Base-by-base conservation (phyloP, 2,797 vertebrate species). In the Perodicticus potto region DNA sequence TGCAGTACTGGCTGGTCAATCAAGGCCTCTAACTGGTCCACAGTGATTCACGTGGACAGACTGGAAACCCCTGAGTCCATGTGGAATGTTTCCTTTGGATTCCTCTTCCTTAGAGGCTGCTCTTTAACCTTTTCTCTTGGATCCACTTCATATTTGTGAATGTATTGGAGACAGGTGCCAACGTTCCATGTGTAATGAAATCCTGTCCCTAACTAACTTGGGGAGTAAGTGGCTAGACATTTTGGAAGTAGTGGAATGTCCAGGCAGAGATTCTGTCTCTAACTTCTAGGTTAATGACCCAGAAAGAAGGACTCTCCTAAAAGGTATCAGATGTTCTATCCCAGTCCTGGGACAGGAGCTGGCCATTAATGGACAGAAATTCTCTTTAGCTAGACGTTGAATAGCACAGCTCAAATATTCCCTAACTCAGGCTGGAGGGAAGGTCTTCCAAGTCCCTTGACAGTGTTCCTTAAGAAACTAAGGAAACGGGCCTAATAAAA, bases 351-450 rank as follows among this genome's bases (percentile, higher is more conserved):
- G 23, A 63, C 3, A 43, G n/a, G 10, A 49, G 12, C 13, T 87
- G 89, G 77, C 40, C 23, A 77, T 67, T 77, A 57, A 59, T 1
- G 1, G 16, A 4, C 5, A 85, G 72, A 17, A 70, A 86, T 90
- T 95, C 61, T 85, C 53, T 91, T 88, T 76, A 67, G n/a, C 80
- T 40, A 76, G 83, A 88, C 19, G 70, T 20, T 19, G 27, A 83
- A 4, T 12, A 84, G 19, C 57, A n/a, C 4, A 81, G 80, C 61
- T 76, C 43, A 40, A 34, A 53, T 19, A 14, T 77, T 69, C 73
- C 59, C 89, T 94, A 77, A 61, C 9, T 72, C 37, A 73, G 55
- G 29, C 32, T 82, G 23, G 23, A 81, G 20, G 25, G 32, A n/a
- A 82, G 37, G 32, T 59, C 19, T 1, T 43, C 10, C 22, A 34